Conservation (phyloP, 2,888 invertebrate species). For the Horisme vitalbata region DNA sequence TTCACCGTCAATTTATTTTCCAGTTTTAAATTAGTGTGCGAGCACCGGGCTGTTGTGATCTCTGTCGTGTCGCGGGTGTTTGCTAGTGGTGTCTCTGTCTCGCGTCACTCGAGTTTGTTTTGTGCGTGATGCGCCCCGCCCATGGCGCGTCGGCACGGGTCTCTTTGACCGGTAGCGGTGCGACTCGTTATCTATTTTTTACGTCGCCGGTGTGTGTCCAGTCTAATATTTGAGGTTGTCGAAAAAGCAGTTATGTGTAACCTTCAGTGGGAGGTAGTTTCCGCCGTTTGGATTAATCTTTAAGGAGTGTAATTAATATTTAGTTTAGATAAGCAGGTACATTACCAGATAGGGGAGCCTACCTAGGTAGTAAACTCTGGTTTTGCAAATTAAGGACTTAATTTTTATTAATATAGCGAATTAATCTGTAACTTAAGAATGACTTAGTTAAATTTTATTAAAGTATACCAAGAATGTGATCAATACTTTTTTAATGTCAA, state of each 20-base stretch:
- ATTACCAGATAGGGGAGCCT: too few relatives aligned
- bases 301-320: too few relatives aligned
- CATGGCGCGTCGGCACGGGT: slow-evolving; percentile 60
- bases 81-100: slow-evolving; percentile 48
- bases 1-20: slow-evolving; percentile 79
- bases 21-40: slow-evolving; percentile 76
- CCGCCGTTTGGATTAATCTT: slow-evolving; percentile 20
- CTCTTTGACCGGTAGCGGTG: slow-evolving; percentile 78
- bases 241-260: slow-evolving; percentile 69
- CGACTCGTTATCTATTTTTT: slow-evolving; percentile 77
- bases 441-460: too few relatives aligned
- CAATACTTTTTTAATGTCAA: too few relatives aligned
- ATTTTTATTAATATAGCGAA: too few relatives aligned
- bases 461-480: too few relatives aligned
- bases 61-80: slow-evolving; percentile 31
- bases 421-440: too few relatives aligned
- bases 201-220: slow-evolving; percentile 66
- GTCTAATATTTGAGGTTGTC: slow-evolving; percentile 76
- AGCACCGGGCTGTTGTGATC: slow-evolving; percentile 63
- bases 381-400: too few relatives aligned
- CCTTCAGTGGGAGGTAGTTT: slow-evolving; percentile 60
- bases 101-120: slow-evolving; percentile 75
- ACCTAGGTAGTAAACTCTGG: too few relatives aligned
- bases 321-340: too few relatives aligned
- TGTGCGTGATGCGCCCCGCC: slow-evolving; percentile 81